These are phyloP conservation scores for Archips xylosteana DNA, from an alignment of 2,888 invertebrate genomes.

Conservation along the genomic window DNA sequence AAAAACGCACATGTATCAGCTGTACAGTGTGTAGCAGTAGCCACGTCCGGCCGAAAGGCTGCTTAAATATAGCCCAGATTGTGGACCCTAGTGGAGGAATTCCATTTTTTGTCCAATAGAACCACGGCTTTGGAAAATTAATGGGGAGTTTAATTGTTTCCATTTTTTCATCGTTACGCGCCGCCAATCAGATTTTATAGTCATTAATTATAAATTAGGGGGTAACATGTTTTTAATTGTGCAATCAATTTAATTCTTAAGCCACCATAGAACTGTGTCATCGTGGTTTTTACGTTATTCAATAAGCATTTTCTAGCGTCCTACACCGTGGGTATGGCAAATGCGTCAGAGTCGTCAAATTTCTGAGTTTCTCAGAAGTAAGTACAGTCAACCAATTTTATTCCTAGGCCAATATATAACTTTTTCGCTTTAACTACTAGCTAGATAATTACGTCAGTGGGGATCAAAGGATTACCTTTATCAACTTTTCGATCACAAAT, in stretches of 20 bases:
- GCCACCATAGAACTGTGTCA: no score
- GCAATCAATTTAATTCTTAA: neutral
- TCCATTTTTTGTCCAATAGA: conserved; percentile 51
- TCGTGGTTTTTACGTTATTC: no score
- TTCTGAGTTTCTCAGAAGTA: no score
- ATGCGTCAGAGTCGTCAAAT: no score
- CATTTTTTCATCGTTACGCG: conserved; percentile 14
- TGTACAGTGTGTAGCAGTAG: conserved; percentile 51
- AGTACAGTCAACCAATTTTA: no score
- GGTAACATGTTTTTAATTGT: neutral
- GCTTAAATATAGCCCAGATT: conserved; percentile 65
- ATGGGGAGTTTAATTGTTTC: conserved; percentile 57
- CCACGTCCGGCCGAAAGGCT: conserved; percentile 62
- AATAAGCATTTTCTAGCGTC: no score
- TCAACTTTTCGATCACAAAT: no score
- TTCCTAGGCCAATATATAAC: no score
- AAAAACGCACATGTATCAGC: conserved; percentile 3
- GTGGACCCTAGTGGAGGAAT: conserved; percentile 56
- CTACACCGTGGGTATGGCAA: no score
- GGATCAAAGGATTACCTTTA: no score
- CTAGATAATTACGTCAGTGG: no score
- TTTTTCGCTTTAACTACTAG: no score
- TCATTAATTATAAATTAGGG: conserved; percentile 26
- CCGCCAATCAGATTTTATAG: conserved; percentile 30
- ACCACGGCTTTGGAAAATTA: conserved; percentile 53